phyloP scores from a whole-genome alignment of 2,888 invertebrate species.

The Harmothoe impar region DNA sequence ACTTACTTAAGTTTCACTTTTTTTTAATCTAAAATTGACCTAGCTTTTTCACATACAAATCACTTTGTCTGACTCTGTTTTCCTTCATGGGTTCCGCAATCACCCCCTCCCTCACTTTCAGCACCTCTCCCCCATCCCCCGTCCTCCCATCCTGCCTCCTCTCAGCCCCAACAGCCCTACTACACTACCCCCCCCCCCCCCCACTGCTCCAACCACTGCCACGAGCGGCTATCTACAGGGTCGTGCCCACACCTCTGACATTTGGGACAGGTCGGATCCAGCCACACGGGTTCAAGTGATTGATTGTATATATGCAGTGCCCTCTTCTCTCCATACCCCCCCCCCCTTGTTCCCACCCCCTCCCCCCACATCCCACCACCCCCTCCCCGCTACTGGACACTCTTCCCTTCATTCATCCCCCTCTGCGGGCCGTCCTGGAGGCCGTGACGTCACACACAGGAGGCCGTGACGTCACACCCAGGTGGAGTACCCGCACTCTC shows the following conservation, averaged over 20 bases:
- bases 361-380: neutral
- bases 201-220: neutral
- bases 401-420: neutral
- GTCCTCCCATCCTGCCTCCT: neutral
- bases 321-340: neutral
- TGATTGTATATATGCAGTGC: no score
- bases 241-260: neutral
- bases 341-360: neutral
- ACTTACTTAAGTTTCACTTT: no score
- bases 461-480: no score
- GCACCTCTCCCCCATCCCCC: neutral
- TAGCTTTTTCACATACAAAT: no score
- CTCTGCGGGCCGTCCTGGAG: neutral
- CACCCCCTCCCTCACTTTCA: no score
- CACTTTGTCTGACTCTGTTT: no score
- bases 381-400: neutral
- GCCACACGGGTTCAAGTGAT: neutral
- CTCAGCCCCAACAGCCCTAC: no score
- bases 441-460: no score
- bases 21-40: no score
- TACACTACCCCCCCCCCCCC: neutral
- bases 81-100: no score
- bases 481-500: no score
- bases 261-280: neutral
- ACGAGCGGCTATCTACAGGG: no score